A percentile compares a stretch with the other conserved stretches of the same genome.
Conservation (phyloP, 2,113 vertebrate species). For the Anser cygnoides region DNA sequence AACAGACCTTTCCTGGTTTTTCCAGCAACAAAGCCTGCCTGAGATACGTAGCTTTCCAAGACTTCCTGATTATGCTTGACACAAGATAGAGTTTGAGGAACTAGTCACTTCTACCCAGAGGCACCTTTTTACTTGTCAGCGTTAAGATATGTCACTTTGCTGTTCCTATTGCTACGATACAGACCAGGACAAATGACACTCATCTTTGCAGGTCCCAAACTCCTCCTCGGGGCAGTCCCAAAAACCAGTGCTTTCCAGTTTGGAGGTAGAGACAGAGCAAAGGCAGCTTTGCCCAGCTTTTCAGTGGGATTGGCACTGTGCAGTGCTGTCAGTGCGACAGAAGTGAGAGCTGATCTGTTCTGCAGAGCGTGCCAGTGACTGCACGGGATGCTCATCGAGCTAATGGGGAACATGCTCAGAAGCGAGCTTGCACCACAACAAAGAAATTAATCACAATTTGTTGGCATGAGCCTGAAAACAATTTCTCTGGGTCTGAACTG, state of each 20-base stretch:
- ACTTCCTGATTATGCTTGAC: background rate
- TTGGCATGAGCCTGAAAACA: background rate
- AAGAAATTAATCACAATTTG: slow-evolving; percentile 24
- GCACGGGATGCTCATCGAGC: background rate
- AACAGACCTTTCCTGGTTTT: background rate
- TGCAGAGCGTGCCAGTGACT: background rate
- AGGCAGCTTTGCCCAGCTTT: background rate
- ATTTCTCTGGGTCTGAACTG: background rate
- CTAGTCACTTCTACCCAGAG: background rate
- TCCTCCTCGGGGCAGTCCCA: background rate
- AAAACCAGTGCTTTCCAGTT: background rate
- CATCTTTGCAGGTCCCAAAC: background rate
- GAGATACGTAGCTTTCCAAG: background rate
- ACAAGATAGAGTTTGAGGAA: background rate
- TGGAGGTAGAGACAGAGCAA: background rate
- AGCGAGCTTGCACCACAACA: background rate
- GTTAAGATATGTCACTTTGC: background rate
- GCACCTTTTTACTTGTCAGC: background rate
- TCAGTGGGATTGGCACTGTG: background rate
- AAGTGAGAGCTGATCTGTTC: background rate
- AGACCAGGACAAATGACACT: background rate
- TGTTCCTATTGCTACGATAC: background rate
- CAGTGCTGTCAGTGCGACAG: background rate
- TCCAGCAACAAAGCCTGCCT: background rate
- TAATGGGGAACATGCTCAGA: slow-evolving; percentile 7